Evolutionary conservation across 2,888 invertebrate genomes (phyloP), one percentile per base, ranked within the genome.

Genomic region (Orthosia cruda): DNA sequence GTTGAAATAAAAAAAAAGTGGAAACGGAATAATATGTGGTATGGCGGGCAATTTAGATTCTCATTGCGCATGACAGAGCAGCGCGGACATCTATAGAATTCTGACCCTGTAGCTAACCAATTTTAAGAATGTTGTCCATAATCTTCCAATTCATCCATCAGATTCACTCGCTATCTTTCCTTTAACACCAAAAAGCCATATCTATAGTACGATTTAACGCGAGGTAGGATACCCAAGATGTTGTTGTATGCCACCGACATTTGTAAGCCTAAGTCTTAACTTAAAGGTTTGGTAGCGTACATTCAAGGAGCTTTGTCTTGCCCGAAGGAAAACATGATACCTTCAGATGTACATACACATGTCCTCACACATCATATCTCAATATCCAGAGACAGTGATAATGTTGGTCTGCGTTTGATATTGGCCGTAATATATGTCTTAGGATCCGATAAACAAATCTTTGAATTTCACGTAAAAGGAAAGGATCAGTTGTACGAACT

Each of bases 271-370:
- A 54, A 20, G 54, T 26, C 76, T 57, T 57, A 57, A 18, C 15
- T 45, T 15, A 52, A 50, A 77, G 20, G 52, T n/a, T 23, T 58
- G 13, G 32, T 40, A 18, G 18, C 18, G 45, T 47, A 47, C 18
- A 64, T 20, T 26, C 47, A 50, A 52, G 16, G n/a, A 59, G 59
- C 49, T 80, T 79, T 50, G 63, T 47, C 50, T 52, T 11, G 20
- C 47, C 18, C n/a, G 23, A 20, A 1, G 15, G 15, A 57, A 52
- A n/a, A 57, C 55, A 52, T 47, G 55, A 57, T 57, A 52, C 52
- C 16, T 26, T 32, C 16, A 50, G n/a, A 52, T 47, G 16, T 63
- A 65, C 40, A 45, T 7, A 54, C 20, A 54, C 40, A 63, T 59
- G 32, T 20, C 26, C 61, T 57, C 3, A 73, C n/a, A n/a, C n/a